Base-by-base conservation (phyloP, 2,797 vertebrate genomes). In the Poecilia wingei region DNA sequence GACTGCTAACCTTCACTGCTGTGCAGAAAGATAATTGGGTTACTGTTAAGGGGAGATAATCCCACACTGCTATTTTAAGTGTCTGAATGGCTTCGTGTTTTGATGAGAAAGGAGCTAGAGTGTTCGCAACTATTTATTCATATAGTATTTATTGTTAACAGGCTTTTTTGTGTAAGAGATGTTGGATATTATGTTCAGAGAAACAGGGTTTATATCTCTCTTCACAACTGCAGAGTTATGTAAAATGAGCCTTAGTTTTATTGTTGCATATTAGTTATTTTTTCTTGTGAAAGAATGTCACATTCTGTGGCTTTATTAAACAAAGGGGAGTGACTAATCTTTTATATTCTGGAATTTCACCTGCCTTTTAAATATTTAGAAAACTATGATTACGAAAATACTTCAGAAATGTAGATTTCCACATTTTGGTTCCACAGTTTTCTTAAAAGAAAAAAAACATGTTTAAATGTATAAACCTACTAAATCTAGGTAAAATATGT, bases 1-100 rank as follows among this genome's bases (percentile, higher is more conserved):
- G 90, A 90, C 87, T 88, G 86, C 92, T 91, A 94, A 93, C 91
- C 90, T 93, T 92, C 92, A 89, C 88, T 87, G 88, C 88, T 88
- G 87, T 71, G 80, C 79, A 81, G 72, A 83, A 78, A 90, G 81
- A 93, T 94, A 92, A 94, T 93, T 91, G 86, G 88, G 88, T 91
- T 88, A 92, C 88, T 87, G 88, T 87, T 92, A 82, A 80, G 80
- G 82, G 77, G 85, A 86, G 91, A 93, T 89, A 82, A 85, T 82
- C 86, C 83, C 88, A 80, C 82, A 84, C 84, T 85, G 84, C 87
- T 89, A 88, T 93, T 91, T 91, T 86, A 91, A 86, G 88, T 80
- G 86, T 90, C 82, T 85, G 81, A 91, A 82, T 88, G 85, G 78
- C 85, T 82, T 45, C 46, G 74, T 89, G 82, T 86, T 88, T 77